phyloP scores from a whole-genome alignment of 2,888 invertebrate species.

The Aporophyla nigra region DNA sequence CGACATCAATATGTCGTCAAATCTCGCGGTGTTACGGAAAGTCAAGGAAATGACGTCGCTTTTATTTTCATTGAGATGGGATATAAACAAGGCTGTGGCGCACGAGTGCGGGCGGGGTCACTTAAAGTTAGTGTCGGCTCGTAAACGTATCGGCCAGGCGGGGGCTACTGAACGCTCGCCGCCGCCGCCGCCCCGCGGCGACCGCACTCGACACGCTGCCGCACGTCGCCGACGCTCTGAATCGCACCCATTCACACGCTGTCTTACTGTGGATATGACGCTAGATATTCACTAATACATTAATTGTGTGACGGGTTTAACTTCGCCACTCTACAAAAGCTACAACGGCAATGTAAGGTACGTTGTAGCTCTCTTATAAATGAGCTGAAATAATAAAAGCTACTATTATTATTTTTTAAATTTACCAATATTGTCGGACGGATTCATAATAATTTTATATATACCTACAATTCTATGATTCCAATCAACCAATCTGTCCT shows the following conservation, averaged over 20 bases:
- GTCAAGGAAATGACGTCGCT: conserved; percentile 76
- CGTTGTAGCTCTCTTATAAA: not conserved
- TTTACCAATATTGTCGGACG: not conserved
- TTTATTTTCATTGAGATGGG: conserved; percentile 87
- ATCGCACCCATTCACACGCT: conserved; percentile 89
- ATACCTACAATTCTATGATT: not conserved
- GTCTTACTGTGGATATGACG: conserved; percentile 76
- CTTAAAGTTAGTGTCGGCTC: conserved; percentile 89
- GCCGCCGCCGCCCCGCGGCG: conserved; percentile 86
- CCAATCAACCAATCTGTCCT: not conserved
- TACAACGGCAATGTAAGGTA: not conserved
- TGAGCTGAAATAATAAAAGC: not conserved
- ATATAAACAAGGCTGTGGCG: conserved; percentile 86
- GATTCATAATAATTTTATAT: not conserved
- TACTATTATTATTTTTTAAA: not conserved
- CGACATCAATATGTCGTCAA: conserved; percentile 51
- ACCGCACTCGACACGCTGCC: conserved; percentile 90
- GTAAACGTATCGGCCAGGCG: conserved; percentile 88
- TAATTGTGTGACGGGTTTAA: not conserved
- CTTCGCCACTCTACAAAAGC: not conserved
- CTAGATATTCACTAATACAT: conserved; percentile 31
- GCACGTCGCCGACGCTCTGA: conserved; percentile 89
- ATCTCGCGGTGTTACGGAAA: conserved; percentile 65
- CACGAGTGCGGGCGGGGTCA: conserved; percentile 87
- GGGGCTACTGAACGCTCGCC: conserved; percentile 79